Evolutionary conservation across 2,888 invertebrate genomes (phyloP).

Genomic region (Caenorhabditis angaria): DNA sequence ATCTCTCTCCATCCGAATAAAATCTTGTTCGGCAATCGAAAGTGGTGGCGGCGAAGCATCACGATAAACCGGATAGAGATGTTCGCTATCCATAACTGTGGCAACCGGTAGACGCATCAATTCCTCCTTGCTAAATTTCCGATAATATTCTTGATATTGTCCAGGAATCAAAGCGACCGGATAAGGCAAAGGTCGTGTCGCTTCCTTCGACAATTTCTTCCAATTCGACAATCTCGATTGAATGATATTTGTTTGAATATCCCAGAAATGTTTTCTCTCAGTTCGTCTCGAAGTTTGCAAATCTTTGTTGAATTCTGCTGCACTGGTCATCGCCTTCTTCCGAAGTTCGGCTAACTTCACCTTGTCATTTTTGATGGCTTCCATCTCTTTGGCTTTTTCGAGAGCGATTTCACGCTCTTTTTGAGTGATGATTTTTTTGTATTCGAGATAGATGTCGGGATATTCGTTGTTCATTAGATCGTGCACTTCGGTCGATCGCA

Average conservation of each 20-base stretch:
- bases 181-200: constrained; percentile 76
- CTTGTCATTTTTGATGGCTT: constrained; percentile 56
- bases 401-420: constrained; percentile 73
- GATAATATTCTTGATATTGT: constrained; percentile 87
- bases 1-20: constrained; percentile 16
- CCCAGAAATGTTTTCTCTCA: constrained; percentile 45
- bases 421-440: constrained; percentile 60
- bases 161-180: constrained; percentile 93
- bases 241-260: constrained; percentile 52
- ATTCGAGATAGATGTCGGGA: constrained; percentile 85
- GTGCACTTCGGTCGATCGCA: constrained; percentile 80
- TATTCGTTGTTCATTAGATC: constrained; percentile 96
- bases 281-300: constrained; percentile 23
- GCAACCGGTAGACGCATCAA: constrained; percentile 90
- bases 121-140: constrained; percentile 82
- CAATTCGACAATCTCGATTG: constrained; percentile 49
- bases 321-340: constrained; percentile 25
- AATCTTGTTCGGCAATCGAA: constrained; percentile 58
- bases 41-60: constrained; percentile 64
- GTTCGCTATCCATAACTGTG: constrained; percentile 81
- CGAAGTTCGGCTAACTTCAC: constrained; percentile 36
- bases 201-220: constrained; percentile 37
- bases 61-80: constrained; percentile 58
- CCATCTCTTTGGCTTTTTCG: constrained; percentile 74
- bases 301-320: constrained; percentile 37